Percentiles rank a stretch among this genome's conserved stretches.
Evolutionary conservation across 2,113 vertebrate genomes (phyloP).

Genomic region (Heloderma charlesbogerti): DNA sequence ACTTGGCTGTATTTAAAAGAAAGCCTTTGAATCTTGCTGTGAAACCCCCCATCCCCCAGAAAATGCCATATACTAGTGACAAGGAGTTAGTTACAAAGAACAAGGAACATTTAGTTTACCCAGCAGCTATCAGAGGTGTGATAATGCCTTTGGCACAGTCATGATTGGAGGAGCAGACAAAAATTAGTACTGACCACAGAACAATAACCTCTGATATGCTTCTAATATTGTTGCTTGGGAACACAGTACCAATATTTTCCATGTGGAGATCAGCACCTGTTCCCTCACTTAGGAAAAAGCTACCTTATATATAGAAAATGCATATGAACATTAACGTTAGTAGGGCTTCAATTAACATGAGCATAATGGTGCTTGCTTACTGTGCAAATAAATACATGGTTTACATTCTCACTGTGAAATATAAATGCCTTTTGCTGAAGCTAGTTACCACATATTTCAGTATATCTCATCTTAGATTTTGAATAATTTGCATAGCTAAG

Average conservation of each 20-base stretch:
- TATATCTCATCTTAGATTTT: constrained; percentile 2
- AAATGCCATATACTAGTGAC: constrained; percentile 53
- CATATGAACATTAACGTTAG: neutral
- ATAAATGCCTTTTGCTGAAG: fast-evolving
- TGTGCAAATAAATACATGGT: neutral
- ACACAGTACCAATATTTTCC: constrained; percentile 58
- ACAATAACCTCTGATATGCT: constrained; percentile 48
- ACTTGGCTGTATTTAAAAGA: too few species aligned
- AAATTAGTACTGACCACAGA: constrained; percentile 29
- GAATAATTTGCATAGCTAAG: constrained; percentile 11
- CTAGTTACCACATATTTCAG: constrained; percentile 18
- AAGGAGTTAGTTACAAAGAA: constrained; percentile 48
- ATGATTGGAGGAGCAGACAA: constrained; percentile 47
- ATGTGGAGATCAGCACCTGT: constrained; percentile 50
- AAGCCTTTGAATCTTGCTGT: too few species aligned
- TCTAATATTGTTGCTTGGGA: constrained; percentile 66
- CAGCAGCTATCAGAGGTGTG: constrained; percentile 45
- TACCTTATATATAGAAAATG: constrained; percentile 41
- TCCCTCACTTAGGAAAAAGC: constrained; percentile 48
- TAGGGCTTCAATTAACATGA: constrained; percentile 28
- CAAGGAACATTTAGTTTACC: constrained; percentile 59
- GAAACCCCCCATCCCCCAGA: neutral
- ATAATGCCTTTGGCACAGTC: constrained; percentile 32
- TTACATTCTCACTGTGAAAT: constrained; percentile 26
- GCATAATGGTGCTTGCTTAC: neutral